phyloP scores from a whole-genome alignment of 1,140 invertebrate species.

The Hylaeus anthracinus region DNA sequence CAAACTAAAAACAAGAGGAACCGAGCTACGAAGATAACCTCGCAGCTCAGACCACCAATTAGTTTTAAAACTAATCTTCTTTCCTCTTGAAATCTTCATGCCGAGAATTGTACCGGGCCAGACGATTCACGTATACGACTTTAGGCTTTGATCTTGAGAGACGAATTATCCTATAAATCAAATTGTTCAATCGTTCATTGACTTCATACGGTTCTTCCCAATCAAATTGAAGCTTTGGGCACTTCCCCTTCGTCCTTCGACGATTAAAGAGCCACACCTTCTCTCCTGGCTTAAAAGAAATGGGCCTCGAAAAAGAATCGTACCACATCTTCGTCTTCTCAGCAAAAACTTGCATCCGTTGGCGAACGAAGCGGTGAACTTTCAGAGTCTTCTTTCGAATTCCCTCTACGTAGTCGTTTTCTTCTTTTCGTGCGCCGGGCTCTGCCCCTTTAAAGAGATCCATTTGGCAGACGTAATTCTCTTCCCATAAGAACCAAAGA shows the following conservation, averaged over 20 bases:
- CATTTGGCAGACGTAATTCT: background rate
- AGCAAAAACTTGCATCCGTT: background rate
- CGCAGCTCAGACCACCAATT: no score
- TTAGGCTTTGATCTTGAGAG: no score
- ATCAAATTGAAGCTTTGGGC: no score
- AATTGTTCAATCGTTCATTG: no score
- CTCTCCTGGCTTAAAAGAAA: background rate
- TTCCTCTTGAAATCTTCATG: no score
- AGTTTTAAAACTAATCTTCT: no score
- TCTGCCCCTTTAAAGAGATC: background rate
- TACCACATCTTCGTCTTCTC: background rate
- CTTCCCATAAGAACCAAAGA: background rate
- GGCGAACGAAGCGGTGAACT: background rate
- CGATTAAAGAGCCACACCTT: background rate
- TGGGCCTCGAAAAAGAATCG: background rate
- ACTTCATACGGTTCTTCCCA: no score
- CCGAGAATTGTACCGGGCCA: no score
- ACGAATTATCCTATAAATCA: no score
- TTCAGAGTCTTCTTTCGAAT: background rate
- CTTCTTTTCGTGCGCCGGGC: background rate
- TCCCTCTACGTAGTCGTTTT: background rate
- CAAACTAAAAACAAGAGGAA: no score
- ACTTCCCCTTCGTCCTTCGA: background rate
- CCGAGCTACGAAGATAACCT: no score
- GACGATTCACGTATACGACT: no score